These are phyloP conservation scores for Monomorium pharaonis DNA, from an alignment of 1,140 invertebrate genomes.

Conservation along the genomic window DNA sequence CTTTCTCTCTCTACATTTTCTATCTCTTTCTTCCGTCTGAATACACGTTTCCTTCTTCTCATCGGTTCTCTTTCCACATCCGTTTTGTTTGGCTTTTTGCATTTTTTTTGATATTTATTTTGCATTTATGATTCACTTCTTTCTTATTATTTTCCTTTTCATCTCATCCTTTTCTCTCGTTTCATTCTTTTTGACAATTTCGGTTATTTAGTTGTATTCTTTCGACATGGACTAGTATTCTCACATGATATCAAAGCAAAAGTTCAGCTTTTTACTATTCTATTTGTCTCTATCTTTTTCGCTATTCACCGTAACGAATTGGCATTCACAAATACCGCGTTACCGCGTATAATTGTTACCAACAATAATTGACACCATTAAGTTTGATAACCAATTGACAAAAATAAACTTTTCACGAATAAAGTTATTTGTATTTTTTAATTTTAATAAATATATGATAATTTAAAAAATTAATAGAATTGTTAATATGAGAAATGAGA, in stretches of 20 bases:
- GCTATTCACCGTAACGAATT: background rate
- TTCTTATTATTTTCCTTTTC: background rate
- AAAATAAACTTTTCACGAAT: background rate
- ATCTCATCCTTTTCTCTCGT: background rate
- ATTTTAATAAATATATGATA: background rate
- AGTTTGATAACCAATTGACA: background rate
- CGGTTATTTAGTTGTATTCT: slow-evolving; percentile 62
- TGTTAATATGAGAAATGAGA: background rate
- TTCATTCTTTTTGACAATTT: background rate
- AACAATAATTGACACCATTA: slow-evolving; percentile 31
- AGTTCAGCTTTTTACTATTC: slow-evolving; percentile 37
- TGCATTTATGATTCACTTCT: slow-evolving; percentile 1
- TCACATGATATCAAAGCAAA: background rate
- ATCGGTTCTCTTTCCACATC: slow-evolving; percentile 3
- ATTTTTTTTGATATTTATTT: slow-evolving; percentile 39
- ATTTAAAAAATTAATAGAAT: slow-evolving; percentile 11
- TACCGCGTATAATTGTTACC: too few species aligned
- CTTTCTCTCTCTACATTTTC: slow-evolving; percentile 32
- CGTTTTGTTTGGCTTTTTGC: slow-evolving; percentile 52
- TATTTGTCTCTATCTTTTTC: slow-evolving; percentile 24
- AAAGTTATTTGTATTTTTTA: background rate
- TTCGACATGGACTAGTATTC: slow-evolving; percentile 43
- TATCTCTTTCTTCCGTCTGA: background rate
- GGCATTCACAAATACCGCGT: background rate
- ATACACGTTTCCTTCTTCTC: slow-evolving; percentile 11